These are phyloP conservation scores for Flexamia atlantica DNA, from an alignment of 2,888 invertebrate species.

Conservation along the genomic window DNA sequence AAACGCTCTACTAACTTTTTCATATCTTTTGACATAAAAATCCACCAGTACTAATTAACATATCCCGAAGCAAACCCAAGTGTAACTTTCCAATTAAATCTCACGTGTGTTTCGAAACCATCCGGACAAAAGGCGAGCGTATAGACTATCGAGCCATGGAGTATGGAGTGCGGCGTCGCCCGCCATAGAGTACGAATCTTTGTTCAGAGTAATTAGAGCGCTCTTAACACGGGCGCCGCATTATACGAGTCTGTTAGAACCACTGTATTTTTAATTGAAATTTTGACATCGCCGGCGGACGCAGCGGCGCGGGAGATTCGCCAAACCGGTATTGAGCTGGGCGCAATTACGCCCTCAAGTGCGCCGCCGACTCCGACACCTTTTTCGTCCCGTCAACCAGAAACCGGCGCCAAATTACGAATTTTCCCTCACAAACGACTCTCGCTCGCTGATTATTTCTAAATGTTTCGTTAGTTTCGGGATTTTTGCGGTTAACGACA, in stretches of 20 bases:
- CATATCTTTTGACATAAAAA: too few relatives aligned
- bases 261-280: constrained; percentile 58
- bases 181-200: constrained; percentile 29
- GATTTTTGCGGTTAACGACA: background rate
- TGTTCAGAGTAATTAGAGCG: constrained; percentile 41
- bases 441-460: constrained; percentile 35
- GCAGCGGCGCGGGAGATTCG: constrained; percentile 38
- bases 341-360: constrained; percentile 18
- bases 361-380: constrained; percentile 1
- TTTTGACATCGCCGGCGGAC: constrained; percentile 38
- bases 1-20: too few relatives aligned
- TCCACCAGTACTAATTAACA: background rate
- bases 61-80: background rate
- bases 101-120: constrained; percentile 28
- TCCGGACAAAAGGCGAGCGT: constrained; percentile 1
- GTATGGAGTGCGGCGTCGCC: background rate
- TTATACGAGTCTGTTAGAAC: constrained; percentile 43
- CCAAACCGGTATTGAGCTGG: constrained; percentile 28
- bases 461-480: constrained; percentile 21
- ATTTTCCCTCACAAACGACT: constrained; percentile 9
- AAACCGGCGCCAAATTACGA: constrained; percentile 46
- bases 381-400: constrained; percentile 54
- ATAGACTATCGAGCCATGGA: background rate
- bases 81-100: constrained; percentile 29
- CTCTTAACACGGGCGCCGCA: background rate